phyloP scores from a whole-genome alignment of 2,797 vertebrate species.

The Craterocephalus amniculus region DNA sequence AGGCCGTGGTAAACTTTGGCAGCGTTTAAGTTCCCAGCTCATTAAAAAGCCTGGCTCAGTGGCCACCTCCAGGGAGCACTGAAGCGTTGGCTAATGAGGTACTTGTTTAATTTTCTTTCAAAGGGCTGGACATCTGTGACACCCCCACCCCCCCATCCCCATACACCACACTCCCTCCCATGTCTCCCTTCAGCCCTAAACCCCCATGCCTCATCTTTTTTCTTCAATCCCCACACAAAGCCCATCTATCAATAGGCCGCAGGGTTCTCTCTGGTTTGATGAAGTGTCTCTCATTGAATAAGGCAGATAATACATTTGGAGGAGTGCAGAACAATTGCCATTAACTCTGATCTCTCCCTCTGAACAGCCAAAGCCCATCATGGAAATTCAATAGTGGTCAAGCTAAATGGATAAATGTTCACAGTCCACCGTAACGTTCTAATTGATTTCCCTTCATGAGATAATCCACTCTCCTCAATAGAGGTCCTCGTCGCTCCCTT shows the following conservation, averaged over 20 bases:
- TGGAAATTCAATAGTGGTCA: slow-evolving; percentile 99
- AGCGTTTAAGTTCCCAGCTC: slow-evolving; percentile 99
- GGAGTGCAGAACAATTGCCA: slow-evolving; percentile 96
- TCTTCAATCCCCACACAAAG: slow-evolving; percentile 92
- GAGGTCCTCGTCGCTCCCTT: slow-evolving; percentile 86
- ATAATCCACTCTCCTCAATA: slow-evolving; percentile 94
- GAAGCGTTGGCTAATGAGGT: slow-evolving; percentile 99
- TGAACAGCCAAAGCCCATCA: slow-evolving; percentile 96
- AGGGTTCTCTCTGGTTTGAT: slow-evolving; percentile 97
- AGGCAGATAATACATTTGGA: slow-evolving; percentile 99
- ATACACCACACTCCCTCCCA: slow-evolving; percentile 55
- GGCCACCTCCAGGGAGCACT: slow-evolving; percentile 99
- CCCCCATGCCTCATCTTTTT: slow-evolving; percentile 73
- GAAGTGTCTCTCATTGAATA: slow-evolving; percentile 99
- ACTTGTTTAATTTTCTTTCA: slow-evolving; percentile 99
- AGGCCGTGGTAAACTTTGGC: slow-evolving; percentile 98
- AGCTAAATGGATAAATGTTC: slow-evolving; percentile 99
- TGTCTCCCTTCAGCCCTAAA: slow-evolving; percentile 69
- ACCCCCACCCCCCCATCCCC: slow-evolving; percentile 79
- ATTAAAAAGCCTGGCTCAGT: slow-evolving; percentile 98
- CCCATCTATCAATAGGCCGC: slow-evolving; percentile 97
- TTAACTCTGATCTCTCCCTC: slow-evolving; percentile 94
- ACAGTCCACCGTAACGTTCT: slow-evolving; percentile 96
- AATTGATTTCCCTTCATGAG: slow-evolving; percentile 99
- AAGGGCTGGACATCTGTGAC: slow-evolving; percentile 99